Evolutionary conservation across 2,797 vertebrate species (phyloP).

Genomic region (Spheniscus humboldti): DNA sequence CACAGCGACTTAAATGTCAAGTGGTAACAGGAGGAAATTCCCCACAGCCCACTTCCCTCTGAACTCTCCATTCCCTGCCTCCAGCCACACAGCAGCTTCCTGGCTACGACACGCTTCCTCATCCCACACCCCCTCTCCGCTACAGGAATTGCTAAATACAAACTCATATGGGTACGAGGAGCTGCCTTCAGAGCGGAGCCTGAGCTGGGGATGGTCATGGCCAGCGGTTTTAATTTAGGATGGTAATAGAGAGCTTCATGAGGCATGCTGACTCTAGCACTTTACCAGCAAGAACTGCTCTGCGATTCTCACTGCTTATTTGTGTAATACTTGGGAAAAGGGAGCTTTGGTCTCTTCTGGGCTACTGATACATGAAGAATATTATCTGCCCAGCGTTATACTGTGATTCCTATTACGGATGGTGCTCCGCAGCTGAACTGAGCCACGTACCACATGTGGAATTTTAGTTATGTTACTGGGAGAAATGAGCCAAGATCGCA

Average conservation of each 20-base stretch:
- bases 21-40: constrained; percentile 55
- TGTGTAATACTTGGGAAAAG: neutral
- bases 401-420: constrained; percentile 49
- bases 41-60: constrained; percentile 56
- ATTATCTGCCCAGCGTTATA: neutral
- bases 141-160: constrained; percentile 15
- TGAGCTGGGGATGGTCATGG: neutral
- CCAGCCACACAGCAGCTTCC: constrained; percentile 60
- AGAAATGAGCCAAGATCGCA: neutral
- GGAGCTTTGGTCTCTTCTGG: neutral
- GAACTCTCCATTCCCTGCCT: constrained; percentile 61
- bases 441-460: constrained; percentile 39
- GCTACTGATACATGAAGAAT: neutral
- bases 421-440: constrained; percentile 33
- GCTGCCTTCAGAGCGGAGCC: neutral
- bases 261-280: neutral
- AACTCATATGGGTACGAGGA: neutral
- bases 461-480: constrained; percentile 55
- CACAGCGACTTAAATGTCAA: constrained; percentile 9
- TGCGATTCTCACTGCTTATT: neutral
- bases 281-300: neutral
- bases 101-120: constrained; percentile 40
- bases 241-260: neutral
- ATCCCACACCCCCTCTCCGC: neutral
- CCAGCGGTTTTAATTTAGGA: neutral